A percentile compares a stretch with the other conserved stretches of the same genome.
phyloP scores from a whole-genome alignment of 2,797 vertebrate species.

The Amazona ochrocephala region DNA sequence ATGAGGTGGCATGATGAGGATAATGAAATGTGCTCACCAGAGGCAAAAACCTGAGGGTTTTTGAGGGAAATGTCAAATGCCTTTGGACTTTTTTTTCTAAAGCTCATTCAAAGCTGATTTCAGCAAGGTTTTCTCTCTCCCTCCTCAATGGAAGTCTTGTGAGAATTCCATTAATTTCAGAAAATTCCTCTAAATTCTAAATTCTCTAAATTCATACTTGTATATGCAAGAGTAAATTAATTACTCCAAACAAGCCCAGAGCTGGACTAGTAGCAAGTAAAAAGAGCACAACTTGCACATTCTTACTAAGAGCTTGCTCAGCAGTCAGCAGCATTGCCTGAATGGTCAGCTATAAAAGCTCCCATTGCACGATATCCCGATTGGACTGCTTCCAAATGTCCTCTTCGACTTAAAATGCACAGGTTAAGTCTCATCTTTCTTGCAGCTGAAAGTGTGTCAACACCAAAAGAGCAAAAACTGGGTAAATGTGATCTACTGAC shows the following conservation, averaged over 20 bases:
- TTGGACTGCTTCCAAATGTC: not conserved
- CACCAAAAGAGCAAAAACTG: not conserved
- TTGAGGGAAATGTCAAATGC: not conserved
- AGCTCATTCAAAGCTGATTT: not conserved
- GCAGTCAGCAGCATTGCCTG: constrained; percentile 8
- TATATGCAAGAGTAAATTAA: not conserved
- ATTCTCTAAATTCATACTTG: not conserved
- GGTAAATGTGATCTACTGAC: not conserved
- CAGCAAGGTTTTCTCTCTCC: not conserved
- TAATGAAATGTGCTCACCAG: not conserved
- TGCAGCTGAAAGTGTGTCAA: not conserved
- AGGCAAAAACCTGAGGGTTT: not conserved
- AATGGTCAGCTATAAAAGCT: not conserved
- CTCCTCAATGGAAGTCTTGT: not conserved
- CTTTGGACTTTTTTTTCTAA: not conserved
- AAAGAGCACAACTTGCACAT: constrained; percentile 29
- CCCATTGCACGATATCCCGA: not conserved
- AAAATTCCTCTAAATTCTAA: not conserved
- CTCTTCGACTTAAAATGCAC: not conserved
- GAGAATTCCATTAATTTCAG: not conserved
- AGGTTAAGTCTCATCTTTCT: not conserved
- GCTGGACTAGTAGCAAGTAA: constrained; percentile 2
- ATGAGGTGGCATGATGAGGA: not conserved
- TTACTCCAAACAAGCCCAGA: not conserved
- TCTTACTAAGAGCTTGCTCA: constrained; percentile 9